A percentile compares a stretch with the other conserved stretches of the same genome.
These are phyloP conservation scores for Squalus acanthias DNA, from an alignment of 2,797 vertebrate genomes.

Conservation along the genomic window DNA sequence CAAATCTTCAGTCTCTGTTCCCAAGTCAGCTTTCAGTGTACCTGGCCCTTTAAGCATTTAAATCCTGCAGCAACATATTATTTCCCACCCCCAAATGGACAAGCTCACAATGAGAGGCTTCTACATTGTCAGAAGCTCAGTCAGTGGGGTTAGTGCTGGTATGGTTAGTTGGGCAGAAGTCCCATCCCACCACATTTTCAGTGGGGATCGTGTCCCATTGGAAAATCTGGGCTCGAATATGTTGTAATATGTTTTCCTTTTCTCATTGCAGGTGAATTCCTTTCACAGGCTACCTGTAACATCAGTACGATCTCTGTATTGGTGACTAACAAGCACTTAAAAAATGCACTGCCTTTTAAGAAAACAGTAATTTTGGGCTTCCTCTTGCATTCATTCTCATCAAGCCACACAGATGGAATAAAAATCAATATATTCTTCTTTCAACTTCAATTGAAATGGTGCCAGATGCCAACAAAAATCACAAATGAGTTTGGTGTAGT, in stretches of 20 bases:
- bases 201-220: too few species aligned
- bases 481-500: background rate
- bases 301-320: background rate
- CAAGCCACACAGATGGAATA: background rate
- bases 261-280: background rate
- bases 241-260: background rate
- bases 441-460: background rate
- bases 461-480: background rate
- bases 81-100: background rate
- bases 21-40: background rate
- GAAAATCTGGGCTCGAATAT: background rate
- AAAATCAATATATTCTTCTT: slow-evolving; percentile 2
- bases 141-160: too few species aligned
- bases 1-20: background rate
- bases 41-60: background rate
- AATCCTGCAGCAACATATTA: background rate
- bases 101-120: background rate
- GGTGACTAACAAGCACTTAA: background rate
- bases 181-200: too few species aligned
- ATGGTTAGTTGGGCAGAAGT: too few species aligned
- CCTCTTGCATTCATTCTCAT: background rate
- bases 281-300: background rate
- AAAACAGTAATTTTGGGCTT: background rate
- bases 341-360: background rate
- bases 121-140: too few species aligned